Conservation (phyloP, 2,888 invertebrate genomes). For the Hermodice carunculata region DNA sequence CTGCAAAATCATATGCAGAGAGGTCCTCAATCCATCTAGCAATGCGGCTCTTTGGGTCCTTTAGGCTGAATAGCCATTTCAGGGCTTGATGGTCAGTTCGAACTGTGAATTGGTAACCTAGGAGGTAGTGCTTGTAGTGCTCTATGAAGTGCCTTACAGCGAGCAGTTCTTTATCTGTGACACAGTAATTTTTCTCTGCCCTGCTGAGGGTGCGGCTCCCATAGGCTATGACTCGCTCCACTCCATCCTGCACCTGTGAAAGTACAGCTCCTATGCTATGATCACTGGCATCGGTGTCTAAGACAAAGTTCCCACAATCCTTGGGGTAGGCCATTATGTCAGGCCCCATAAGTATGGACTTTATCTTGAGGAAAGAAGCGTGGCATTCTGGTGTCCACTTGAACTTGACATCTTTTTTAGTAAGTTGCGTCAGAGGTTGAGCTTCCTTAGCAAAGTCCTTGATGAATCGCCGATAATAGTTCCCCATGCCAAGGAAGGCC, state of each 20-base stretch:
- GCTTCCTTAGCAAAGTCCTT: slow-evolving; percentile 29
- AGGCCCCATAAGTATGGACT: slow-evolving; percentile 9
- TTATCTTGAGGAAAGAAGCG: slow-evolving; percentile 18
- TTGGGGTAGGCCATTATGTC: slow-evolving; percentile 22
- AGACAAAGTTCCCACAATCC: slow-evolving; percentile 12
- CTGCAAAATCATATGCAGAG: too few species aligned
- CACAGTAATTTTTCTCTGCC: slow-evolving; percentile 13
- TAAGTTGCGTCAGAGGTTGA: slow-evolving; percentile 32
- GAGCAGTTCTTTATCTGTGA: too few species aligned
- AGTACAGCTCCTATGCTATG: slow-evolving; percentile 31
- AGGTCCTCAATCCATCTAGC: too few species aligned
- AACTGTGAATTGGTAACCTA: too few species aligned
- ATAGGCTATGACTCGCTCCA: slow-evolving; percentile 27
- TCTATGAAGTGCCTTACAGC: too few species aligned
- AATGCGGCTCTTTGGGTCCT: too few species aligned
- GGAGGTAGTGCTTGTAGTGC: too few species aligned
- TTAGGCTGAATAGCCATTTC: too few species aligned
- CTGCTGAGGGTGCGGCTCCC: slow-evolving; percentile 19
- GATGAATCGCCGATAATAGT: slow-evolving; percentile 43
- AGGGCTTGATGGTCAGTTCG: too few species aligned
- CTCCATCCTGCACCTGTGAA: slow-evolving; percentile 23
- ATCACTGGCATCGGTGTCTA: slow-evolving; percentile 32
- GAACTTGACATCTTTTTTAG: slow-evolving; percentile 72
- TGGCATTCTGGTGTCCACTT: slow-evolving; percentile 1
- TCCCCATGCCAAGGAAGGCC: slow-evolving; percentile 37